Conservation (phyloP, 2,888 invertebrate species). For the Erebia aethiops region DNA sequence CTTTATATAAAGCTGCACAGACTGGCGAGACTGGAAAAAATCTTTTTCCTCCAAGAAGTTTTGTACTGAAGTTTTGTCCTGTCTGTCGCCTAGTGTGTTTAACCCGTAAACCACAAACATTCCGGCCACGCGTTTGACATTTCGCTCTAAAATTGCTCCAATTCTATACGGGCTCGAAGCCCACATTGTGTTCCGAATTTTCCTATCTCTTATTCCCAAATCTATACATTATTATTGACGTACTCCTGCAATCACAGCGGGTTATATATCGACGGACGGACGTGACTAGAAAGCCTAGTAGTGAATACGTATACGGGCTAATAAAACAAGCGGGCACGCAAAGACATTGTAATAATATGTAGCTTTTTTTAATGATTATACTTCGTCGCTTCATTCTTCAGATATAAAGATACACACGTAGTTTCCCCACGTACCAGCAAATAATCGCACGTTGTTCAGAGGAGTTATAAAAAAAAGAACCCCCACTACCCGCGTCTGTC, state of each 20-base stretch:
- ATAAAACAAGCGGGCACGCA: slow-evolving; percentile 28
- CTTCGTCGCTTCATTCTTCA: too few relatives aligned
- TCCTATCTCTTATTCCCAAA: slow-evolving; percentile 49
- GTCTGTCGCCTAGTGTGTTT: too few relatives aligned
- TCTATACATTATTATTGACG: slow-evolving; percentile 62
- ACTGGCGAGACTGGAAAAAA: too few relatives aligned
- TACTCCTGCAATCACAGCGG: slow-evolving; percentile 59
- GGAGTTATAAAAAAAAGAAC: too few relatives aligned
- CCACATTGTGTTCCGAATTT: slow-evolving; percentile 35
- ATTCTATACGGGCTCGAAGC: slow-evolving; percentile 10
- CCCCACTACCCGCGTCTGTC: too few relatives aligned
- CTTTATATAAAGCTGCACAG: too few relatives aligned
- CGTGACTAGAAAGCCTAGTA: slow-evolving; percentile 44
- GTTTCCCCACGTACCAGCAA: too few relatives aligned
- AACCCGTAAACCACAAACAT: not conserved
- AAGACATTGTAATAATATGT: not conserved
- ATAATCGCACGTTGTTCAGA: too few relatives aligned
- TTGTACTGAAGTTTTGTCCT: too few relatives aligned
- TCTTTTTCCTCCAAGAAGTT: too few relatives aligned
- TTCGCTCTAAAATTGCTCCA: slow-evolving; percentile 9
- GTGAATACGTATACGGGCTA: slow-evolving; percentile 34
- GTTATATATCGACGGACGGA: slow-evolving; percentile 38
- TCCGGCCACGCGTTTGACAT: slow-evolving; percentile 8
- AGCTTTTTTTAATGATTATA: too few relatives aligned
- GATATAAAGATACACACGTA: too few relatives aligned